Evolutionary conservation across 2,888 invertebrate species (phyloP), one percentile per base, ranked within the genome.

Genomic region (Melanostoma scalare): DNA sequence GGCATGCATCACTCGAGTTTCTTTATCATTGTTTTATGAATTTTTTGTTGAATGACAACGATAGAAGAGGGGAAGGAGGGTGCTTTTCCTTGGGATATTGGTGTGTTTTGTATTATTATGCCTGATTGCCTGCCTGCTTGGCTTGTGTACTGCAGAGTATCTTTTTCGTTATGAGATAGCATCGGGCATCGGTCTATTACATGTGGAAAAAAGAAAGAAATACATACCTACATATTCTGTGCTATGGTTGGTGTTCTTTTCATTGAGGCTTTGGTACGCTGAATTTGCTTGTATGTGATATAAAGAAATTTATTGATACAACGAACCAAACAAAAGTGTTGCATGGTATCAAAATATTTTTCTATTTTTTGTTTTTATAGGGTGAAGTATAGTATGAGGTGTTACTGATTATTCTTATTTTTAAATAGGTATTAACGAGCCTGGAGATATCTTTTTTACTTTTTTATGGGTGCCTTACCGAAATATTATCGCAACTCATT

Each of bases 221-320:
- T 63, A 5, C 5, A 36, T 63, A 48, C 36, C 4, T 55, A 33
- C 3, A 48, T 48, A 63, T 36, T 46, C 9, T 20, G 8, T 35
- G 46, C 9, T 61, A 48, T 61, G 61, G 48, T 20, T 20, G 20
- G 20, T 20, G 10, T 46, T 58, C n/a, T 61, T 9, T 58, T 20
- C 20, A 20, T 20, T 20, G 20, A 20, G 20, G n/a, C 10, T 60
- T 4, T 30, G 46, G 42, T 74, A 46, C 53, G 73, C 68, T 73
- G 80, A 69, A 71, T 75, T 80, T 80, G 69, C 63, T 71, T 71
- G 36, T 30, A 31, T 30, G 36, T 63, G 63, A 63, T 50, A 63
- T 50, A 63, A 63, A 38, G 48, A 20, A 38, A 63, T 63, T 61
- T 48, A 61, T 61, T 48, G 61, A 36, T 36, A 46, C 36, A 9